These are phyloP conservation scores for Drosophila ezoana DNA, from an alignment of 2,888 invertebrate genomes.

Conservation along the genomic window DNA sequence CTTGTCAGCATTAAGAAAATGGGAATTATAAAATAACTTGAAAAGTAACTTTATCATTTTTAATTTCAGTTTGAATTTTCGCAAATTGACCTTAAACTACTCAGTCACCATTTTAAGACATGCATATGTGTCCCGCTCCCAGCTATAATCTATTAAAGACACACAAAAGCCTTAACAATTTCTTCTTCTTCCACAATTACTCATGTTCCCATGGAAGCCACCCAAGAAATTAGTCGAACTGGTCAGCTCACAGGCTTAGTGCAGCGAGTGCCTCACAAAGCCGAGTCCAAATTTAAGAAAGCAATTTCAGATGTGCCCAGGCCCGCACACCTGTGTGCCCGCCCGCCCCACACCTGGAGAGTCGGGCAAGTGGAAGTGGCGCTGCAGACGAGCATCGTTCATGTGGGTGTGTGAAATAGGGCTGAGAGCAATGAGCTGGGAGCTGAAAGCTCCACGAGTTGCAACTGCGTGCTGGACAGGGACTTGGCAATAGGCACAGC, in stretches of 20 bases:
- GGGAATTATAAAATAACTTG: no score
- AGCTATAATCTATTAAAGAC: not conserved
- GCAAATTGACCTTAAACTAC: no score
- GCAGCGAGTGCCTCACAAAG: conserved; percentile 14
- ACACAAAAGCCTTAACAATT: not conserved
- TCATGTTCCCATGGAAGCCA: conserved; percentile 16
- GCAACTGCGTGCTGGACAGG: conserved; percentile 44
- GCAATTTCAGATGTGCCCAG: conserved; percentile 49
- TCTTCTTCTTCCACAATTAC: not conserved
- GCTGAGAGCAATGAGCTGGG: conserved; percentile 33
- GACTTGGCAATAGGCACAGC: conserved; percentile 9
- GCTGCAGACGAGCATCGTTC: conserved; percentile 26
- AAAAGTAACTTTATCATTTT: no score
- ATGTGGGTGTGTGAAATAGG: conserved; percentile 77
- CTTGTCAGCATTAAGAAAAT: no score
- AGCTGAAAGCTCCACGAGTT: conserved; percentile 5
- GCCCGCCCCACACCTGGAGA: not conserved
- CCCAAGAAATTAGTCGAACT: conserved; percentile 20
- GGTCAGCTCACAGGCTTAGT: not conserved
- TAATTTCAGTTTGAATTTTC: no score
- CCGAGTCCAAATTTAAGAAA: conserved; percentile 48
- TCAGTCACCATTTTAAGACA: no score
- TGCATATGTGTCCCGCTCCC: not conserved
- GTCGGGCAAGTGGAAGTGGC: conserved; percentile 38
- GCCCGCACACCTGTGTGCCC: not conserved